These are phyloP conservation scores for Ostrea edulis DNA, from an alignment of 1,140 invertebrate genomes.

Conservation along the genomic window DNA sequence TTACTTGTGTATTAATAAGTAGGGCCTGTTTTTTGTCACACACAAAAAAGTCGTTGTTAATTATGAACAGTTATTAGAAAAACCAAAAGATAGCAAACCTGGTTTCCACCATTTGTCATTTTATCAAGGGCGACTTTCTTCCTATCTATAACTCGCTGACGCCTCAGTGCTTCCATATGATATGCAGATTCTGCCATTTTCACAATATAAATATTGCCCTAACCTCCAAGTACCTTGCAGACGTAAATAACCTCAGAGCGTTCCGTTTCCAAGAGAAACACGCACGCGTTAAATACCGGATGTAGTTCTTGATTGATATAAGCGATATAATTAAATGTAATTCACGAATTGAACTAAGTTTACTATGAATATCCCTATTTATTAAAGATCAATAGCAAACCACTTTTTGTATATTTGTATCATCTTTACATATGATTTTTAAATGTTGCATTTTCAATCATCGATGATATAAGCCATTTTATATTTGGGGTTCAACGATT, in stretches of 20 bases:
- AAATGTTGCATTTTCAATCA: no score
- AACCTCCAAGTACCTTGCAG: not conserved
- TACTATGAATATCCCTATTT: no score
- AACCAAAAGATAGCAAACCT: not conserved
- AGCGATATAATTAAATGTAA: not conserved
- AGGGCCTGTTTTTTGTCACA: no score
- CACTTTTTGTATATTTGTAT: no score
- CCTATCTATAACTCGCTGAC: slow-evolving; percentile 62
- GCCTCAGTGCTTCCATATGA: slow-evolving; percentile 66
- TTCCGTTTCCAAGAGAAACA: slow-evolving; percentile 54
- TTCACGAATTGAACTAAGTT: not conserved
- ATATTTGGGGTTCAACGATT: slow-evolving; percentile 24
- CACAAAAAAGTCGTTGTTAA: no score
- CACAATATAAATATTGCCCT: not conserved
- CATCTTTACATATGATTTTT: no score
- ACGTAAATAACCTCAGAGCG: not conserved
- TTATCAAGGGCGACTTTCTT: slow-evolving; percentile 61
- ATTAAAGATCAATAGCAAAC: no score
- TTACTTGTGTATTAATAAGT: no score
- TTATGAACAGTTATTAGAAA: no score
- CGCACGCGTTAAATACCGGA: slow-evolving; percentile 48
- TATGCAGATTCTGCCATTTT: slow-evolving; percentile 60
- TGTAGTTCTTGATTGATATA: slow-evolving; percentile 17
- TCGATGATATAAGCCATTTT: slow-evolving; percentile 18
- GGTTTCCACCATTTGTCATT: slow-evolving; percentile 8